Percentiles rank a stretch among this genome's conserved stretches.
Evolutionary conservation across 92 coral and sea anemone species (phyloP).

Genomic region (Nematostella vectensis): DNA sequence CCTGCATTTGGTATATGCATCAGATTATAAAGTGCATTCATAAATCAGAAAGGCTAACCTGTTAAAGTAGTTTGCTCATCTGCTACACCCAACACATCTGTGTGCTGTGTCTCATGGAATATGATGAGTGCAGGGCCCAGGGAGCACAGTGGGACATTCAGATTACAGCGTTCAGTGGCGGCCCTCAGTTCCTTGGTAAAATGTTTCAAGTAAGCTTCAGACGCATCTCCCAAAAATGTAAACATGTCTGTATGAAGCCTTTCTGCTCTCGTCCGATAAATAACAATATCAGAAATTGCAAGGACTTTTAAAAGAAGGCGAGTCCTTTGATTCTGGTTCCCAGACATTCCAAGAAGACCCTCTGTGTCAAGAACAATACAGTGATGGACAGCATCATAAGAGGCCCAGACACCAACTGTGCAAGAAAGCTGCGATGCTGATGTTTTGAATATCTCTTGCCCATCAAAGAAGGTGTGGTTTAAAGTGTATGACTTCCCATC

Average conservation of each 20-base stretch:
- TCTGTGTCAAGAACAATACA: conserved; percentile 82
- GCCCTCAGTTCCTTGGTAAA: conserved; percentile 85
- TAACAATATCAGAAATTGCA: conserved; percentile 86
- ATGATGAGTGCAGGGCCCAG: conserved; percentile 95
- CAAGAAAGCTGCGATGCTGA: conserved; percentile 92
- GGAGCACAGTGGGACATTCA: conserved; percentile 86
- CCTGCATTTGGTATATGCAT: too few relatives aligned
- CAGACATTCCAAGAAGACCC: conserved; percentile 88
- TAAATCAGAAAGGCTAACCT: conserved; percentile 17
- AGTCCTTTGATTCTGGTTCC: conserved; percentile 78
- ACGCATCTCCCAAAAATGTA: conserved; percentile 96
- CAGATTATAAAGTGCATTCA: too few relatives aligned
- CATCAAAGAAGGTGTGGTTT: conserved; percentile 83
- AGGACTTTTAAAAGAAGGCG: conserved; percentile 83
- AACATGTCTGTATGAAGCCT: conserved; percentile 92
- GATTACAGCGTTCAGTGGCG: conserved; percentile 61
- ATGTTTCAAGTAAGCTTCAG: conserved; percentile 92
- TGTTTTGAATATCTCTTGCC: conserved; percentile 79
- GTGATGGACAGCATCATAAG: conserved; percentile 65
- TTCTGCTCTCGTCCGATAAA: conserved; percentile 95
- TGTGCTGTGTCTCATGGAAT: conserved; percentile 96
- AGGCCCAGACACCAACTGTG: conserved; percentile 99
- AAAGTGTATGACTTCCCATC: conserved; percentile 97
- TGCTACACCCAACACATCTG: conserved; percentile 63
- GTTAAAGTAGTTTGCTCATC: conserved; percentile 37